Conservation (phyloP, 1,140 invertebrate species). For the Euwallacea fornicatus region DNA sequence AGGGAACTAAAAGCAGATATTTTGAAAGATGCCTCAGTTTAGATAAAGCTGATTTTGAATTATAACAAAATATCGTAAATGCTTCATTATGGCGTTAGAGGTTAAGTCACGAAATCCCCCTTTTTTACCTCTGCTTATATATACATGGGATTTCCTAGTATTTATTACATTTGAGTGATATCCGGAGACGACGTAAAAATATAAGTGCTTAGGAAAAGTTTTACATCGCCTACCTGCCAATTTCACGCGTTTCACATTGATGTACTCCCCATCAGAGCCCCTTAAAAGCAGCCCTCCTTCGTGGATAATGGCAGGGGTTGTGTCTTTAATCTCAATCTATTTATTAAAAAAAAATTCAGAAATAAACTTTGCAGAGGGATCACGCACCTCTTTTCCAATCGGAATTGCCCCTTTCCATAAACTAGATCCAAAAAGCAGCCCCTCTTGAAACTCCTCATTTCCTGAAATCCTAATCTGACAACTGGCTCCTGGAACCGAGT, state of each 20-base stretch:
- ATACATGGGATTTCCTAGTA: too few relatives aligned
- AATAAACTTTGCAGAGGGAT: not conserved
- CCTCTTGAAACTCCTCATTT: slow-evolving; percentile 61
- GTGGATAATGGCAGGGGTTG: slow-evolving; percentile 71
- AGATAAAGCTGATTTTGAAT: too few relatives aligned
- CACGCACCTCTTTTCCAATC: slow-evolving; percentile 55
- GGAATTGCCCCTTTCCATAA: slow-evolving; percentile 70
- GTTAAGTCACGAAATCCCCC: slow-evolving; percentile 61
- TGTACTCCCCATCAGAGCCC: slow-evolving; percentile 73
- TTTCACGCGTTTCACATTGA: slow-evolving; percentile 56
- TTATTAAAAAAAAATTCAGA: slow-evolving; percentile 7
- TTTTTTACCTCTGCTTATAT: too few relatives aligned
- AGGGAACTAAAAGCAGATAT: too few relatives aligned
- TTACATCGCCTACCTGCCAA: slow-evolving; percentile 41
- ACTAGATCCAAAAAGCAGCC: slow-evolving; percentile 78
- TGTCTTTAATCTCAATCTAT: slow-evolving; percentile 65
- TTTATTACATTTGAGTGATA: slow-evolving; percentile 31
- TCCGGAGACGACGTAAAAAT: not conserved
- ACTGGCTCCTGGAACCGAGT: slow-evolving; percentile 91
- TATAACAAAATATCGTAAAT: too few relatives aligned
- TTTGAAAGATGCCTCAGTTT: too few relatives aligned
- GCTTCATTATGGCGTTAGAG: slow-evolving; percentile 44
- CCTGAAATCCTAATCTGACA: slow-evolving; percentile 62
- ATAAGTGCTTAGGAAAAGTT: not conserved
- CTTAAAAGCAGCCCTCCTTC: slow-evolving; percentile 78